phyloP scores from a whole-genome alignment of 2,797 vertebrate genomes.

The Coccyzus lansbergi region DNA sequence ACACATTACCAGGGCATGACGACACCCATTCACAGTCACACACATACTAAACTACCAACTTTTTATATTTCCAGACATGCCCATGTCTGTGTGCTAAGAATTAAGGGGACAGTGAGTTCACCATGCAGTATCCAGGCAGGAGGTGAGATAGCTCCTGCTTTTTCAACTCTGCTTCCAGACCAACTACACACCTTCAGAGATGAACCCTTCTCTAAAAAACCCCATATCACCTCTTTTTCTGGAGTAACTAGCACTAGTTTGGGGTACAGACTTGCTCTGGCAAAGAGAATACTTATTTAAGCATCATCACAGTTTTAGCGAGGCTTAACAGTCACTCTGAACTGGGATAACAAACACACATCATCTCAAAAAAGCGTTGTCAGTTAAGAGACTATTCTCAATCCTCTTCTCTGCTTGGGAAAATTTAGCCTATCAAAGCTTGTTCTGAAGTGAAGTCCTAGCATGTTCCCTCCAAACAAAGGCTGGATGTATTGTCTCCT shows the following conservation, averaged over 20 bases:
- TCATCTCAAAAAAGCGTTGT: background rate
- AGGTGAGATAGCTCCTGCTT: background rate
- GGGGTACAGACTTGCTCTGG: background rate
- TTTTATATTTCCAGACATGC: background rate
- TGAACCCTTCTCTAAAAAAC: background rate
- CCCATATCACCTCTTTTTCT: rapidly evolving
- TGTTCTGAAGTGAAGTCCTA: background rate
- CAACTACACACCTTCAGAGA: background rate
- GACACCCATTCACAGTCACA: too few relatives aligned
- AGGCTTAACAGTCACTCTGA: background rate
- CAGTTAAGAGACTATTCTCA: background rate
- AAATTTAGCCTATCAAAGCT: background rate
- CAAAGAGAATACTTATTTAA: background rate
- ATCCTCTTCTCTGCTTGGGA: background rate
- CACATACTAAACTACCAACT: background rate
- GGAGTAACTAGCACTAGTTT: background rate
- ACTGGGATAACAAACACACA: background rate
- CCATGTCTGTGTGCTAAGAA: background rate
- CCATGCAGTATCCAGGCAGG: background rate
- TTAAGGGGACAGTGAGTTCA: background rate
- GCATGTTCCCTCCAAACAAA: too few relatives aligned
- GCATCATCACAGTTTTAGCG: background rate
- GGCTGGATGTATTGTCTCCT: background rate
- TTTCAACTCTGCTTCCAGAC: background rate
- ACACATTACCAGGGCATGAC: rapidly evolving